Evolutionary conservation across 2,113 vertebrate species (phyloP), one percentile per base, ranked within the genome.

Genomic region (Setophaga coronata): DNA sequence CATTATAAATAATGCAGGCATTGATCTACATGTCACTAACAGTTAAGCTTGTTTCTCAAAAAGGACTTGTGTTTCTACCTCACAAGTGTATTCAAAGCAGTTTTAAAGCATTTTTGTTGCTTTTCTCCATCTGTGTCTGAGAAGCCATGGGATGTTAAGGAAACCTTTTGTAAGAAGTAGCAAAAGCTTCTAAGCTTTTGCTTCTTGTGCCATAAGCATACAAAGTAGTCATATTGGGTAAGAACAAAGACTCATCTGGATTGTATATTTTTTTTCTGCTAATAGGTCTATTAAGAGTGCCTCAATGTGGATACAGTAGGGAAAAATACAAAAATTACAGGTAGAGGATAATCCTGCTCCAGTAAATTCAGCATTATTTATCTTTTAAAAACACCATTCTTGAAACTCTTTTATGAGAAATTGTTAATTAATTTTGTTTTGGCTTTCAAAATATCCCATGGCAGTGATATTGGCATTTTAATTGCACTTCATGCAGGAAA

Each of bases 1-100:
- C 18, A 33, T 79, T 89, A 91, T 91, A 87, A 96, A 94, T 93
- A 89, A 87, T 72, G 48, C 50, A 82, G 70, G 29, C 73, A 58
- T 79, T 87, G 61, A 89, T 93, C 73, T 93, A 65, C 40, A 28
- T 80, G 71, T 87, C 89, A 82, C 53, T 77, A 79, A 64, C 31
- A 70, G 31, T 95, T 84, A 78, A 60, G 24, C 34, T 71, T 74
- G 8, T 91, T 95, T 85, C 71, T 91, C 54, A 85, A 77, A 76
- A 91, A 85, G 16, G 8, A 17, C 57, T 79, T 82, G 40, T 19
- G 33, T 69, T 91, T 53, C 43, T 60, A 48, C n/a, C 23, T 91
- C 77, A 85, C 5, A 71, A 87, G 38, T 40, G 16, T 82, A 57
- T 87, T 93, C 48, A 91, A 93, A 91, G 36, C 17, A 57, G n/a